phyloP scores from a whole-genome alignment of 2,113 vertebrate genomes.

The Bubalus kerabau region DNA sequence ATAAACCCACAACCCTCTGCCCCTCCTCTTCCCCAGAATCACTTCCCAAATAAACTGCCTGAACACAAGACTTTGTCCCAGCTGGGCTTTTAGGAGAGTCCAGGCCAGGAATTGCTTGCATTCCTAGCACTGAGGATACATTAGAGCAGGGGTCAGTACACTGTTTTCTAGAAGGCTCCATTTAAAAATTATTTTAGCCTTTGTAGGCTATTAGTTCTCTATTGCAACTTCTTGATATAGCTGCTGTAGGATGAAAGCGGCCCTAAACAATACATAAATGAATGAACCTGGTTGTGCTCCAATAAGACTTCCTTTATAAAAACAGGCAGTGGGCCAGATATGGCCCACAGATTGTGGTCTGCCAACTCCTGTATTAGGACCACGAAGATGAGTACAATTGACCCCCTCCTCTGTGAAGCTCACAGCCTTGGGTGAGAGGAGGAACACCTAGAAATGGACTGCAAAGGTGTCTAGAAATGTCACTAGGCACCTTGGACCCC shows the following conservation, averaged over 20 bases:
- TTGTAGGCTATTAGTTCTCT: neutral
- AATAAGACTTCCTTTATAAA: neutral
- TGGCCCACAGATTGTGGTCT: neutral
- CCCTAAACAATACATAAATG: neutral
- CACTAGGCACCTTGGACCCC: neutral
- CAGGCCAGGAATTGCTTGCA: neutral
- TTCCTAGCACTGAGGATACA: neutral
- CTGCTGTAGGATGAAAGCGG: neutral
- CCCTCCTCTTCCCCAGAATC: neutral
- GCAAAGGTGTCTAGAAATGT: neutral
- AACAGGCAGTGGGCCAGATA: neutral
- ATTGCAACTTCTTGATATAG: neutral
- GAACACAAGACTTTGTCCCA: neutral
- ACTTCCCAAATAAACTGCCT: neutral
- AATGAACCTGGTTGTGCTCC: neutral
- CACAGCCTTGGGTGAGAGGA: neutral
- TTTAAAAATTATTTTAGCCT: conserved; percentile 10
- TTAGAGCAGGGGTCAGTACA: neutral
- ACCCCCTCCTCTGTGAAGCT: neutral
- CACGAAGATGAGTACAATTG: neutral
- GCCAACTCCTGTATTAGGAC: neutral
- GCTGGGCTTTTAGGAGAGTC: neutral
- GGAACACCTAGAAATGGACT: neutral
- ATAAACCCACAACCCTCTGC: neutral
- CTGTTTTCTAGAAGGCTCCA: neutral